Evolutionary conservation across 1,140 invertebrate species (phyloP), one percentile per base, ranked within the genome.

Genomic region (Antheraea pernyi): DNA sequence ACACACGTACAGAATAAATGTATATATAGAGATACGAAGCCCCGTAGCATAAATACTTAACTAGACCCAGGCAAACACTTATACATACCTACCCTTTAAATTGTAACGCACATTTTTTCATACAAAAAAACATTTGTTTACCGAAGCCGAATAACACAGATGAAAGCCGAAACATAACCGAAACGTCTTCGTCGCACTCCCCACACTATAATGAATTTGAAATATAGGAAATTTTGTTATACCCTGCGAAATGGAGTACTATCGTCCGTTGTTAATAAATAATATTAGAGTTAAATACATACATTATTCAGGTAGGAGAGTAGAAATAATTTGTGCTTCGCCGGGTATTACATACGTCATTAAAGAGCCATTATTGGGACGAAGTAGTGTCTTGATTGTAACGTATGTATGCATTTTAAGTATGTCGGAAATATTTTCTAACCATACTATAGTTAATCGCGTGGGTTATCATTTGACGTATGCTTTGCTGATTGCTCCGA

Each of bases 261-360:
- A 11, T 53, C 46, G 46, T n/a, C 13, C 6, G 46, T 36, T 30
- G 11, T 62, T 62, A 22, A 37, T 37, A 53, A 63, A 30, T 11
- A 37, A 18, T 37, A 63, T 63, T 63, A 63, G 30, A 30, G 22
- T 63, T 53, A 53, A 63, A 63, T 63, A 37, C 30, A 63, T 63
- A n/a, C 61, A 63, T 63, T 63, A 63, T 63, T 63, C 30, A 63
- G 13, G 16, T 36, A 16, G 16, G 46, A 16, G 16, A 53, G 11
- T 53, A n/a, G 46, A 13, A 53, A 53, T 53, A 53, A 53, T 53
- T 53, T 53, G 46, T 53, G 46, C 6, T 53, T n/a, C 13, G 46
- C 5, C 16, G 11, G 46, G 6, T n/a, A 53, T 53, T 53, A 53
- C 46, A 9, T 53, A 53, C 46, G 46, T 53, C 46, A 53, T 53